These are phyloP conservation scores for Nymphalis urticae DNA, from an alignment of 2,888 invertebrate genomes.

Conservation along the genomic window DNA sequence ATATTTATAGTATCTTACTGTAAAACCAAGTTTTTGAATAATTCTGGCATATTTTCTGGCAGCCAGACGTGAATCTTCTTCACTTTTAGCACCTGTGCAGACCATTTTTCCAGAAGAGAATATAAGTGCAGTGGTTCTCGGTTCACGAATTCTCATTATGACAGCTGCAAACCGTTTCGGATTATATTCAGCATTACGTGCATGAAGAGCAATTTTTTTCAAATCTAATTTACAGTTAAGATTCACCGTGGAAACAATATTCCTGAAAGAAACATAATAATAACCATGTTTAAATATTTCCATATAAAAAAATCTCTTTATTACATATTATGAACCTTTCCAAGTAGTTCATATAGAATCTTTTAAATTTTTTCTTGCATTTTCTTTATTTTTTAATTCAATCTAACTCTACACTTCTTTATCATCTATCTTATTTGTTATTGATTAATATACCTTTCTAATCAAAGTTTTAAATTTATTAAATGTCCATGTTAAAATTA, in stretches of 20 bases:
- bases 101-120: conserved; percentile 93
- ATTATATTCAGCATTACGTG: conserved; percentile 99
- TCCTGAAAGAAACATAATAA: conserved; percentile 78
- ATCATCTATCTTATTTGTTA: too few species aligned
- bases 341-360: too few species aligned
- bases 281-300: too few species aligned
- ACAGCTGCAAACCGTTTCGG: conserved; percentile 99
- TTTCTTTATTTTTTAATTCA: too few species aligned
- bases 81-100: conserved; percentile 91
- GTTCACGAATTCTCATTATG: conserved; percentile 96
- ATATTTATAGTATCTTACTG: conserved; percentile 76
- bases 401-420: too few species aligned
- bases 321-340: too few species aligned
- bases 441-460: too few species aligned
- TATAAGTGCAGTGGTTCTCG: conserved; percentile 89
- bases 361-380: too few species aligned
- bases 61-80: conserved; percentile 88
- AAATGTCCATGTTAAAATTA: too few species aligned
- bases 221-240: conserved; percentile 96
- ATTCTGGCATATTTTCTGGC: conserved; percentile 92
- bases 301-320: too few species aligned
- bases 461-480: too few species aligned
- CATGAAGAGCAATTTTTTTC: conserved; percentile 98
- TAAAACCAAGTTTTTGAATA: conserved; percentile 91
- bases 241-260: conserved; percentile 99